phyloP scores from a whole-genome alignment of 1,140 invertebrate species.

The Drosophila bocqueti region DNA sequence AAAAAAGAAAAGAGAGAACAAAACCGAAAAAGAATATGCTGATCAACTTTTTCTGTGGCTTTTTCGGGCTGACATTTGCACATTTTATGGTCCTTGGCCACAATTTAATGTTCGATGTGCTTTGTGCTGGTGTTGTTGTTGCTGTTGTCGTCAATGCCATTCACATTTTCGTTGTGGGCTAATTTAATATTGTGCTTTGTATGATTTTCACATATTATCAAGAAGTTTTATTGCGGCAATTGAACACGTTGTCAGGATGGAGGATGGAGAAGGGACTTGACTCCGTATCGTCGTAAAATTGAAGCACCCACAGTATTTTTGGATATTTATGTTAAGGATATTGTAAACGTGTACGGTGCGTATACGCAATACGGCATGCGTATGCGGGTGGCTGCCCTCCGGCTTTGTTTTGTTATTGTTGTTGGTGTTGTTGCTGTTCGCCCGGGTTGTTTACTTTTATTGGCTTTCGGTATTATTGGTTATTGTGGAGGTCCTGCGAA shows the following conservation, averaged over 20 bases:
- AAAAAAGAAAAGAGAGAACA: no score
- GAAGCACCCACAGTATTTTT: conserved; percentile 76
- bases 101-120: conserved; percentile 51
- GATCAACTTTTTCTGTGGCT: conserved; percentile 32
- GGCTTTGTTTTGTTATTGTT: conserved; percentile 53
- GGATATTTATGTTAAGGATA: conserved; percentile 75
- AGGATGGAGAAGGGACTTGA: conserved; percentile 27
- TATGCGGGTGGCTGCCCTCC: conserved; percentile 53
- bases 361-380: conserved; percentile 22
- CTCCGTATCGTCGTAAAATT: conserved; percentile 73
- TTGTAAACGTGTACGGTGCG: conserved; percentile 56
- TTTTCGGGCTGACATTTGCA: conserved; percentile 65
- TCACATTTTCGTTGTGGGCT: conserved; percentile 64
- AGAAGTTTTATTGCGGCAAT: conserved; percentile 83
- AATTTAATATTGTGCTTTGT: conserved; percentile 84
- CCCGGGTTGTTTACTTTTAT: conserved; percentile 76
- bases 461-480: conserved; percentile 78
- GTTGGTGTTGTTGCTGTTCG: conserved; percentile 30
- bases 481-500: conserved; percentile 47
- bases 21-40: conserved; percentile 31
- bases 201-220: conserved; percentile 84
- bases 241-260: conserved; percentile 72
- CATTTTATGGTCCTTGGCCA: conserved; percentile 66
- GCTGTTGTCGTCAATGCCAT: conserved; percentile 38
- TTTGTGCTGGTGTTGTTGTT: conserved; percentile 18